Evolutionary conservation across 2,797 vertebrate species (phyloP).

Genomic region (Orientallactaga sibirica): DNA sequence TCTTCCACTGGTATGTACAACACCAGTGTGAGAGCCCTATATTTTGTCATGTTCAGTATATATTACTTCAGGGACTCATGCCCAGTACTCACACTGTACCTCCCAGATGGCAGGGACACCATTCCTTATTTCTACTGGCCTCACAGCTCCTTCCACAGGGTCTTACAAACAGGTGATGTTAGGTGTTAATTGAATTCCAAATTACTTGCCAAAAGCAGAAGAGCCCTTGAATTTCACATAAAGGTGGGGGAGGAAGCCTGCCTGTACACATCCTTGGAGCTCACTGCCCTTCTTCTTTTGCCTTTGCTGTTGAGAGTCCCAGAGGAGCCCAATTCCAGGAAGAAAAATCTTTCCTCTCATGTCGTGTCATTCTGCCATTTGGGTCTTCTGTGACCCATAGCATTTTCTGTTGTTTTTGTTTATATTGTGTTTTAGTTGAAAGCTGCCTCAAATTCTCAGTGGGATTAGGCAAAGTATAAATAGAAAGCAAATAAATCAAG

Average conservation of each 20-base stretch:
- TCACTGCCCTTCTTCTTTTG: not conserved
- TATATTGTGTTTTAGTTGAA: constrained; percentile 42
- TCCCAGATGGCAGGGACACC: not conserved
- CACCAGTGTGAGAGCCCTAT: rapidly evolving
- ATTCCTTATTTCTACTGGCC: not conserved
- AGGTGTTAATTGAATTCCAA: not conserved
- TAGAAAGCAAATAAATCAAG: constrained; percentile 27
- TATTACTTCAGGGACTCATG: not conserved
- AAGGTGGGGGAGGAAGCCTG: not conserved
- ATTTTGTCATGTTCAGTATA: not conserved
- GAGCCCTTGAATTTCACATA: not conserved
- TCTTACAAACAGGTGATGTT: not conserved
- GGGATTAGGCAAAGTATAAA: constrained; percentile 6
- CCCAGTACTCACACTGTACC: not conserved
- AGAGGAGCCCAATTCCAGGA: not conserved
- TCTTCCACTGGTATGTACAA: not conserved
- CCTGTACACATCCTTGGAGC: not conserved
- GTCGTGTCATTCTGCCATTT: not conserved
- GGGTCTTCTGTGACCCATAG: not conserved
- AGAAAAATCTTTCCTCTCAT: not conserved
- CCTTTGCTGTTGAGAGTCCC: not conserved
- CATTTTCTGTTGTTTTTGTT: not conserved
- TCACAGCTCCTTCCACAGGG: not conserved
- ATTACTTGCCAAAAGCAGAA: not conserved
- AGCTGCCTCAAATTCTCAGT: not conserved